Base-by-base conservation (phyloP, 2,888 invertebrate species). In the Eumerus sabulonum region DNA sequence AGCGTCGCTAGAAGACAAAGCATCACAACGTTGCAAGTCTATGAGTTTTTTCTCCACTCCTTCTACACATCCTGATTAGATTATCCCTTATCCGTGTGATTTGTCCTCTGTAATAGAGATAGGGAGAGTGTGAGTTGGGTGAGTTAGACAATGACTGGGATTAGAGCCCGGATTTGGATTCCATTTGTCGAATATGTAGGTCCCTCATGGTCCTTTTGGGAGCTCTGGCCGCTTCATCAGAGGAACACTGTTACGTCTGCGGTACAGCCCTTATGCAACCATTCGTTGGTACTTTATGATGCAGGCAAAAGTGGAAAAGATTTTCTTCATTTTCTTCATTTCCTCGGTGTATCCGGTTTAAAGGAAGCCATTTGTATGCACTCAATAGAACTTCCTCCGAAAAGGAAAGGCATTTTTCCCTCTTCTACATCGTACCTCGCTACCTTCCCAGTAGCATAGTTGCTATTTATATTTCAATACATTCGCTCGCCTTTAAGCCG, bases 361-460 rank as follows among this genome's bases (percentile, higher is more conserved):
- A 72, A 72, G 77, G 77, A 77, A 77, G 77, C 72, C 57, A 77
- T 77, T 77, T 77, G 77, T 77, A 77, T 77, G 77, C 77, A 72
- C 77, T 77, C 77, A 77, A 72, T 67, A 67, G 67, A 77, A 77
- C 77, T 72, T 77, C 72, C 67, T 51, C 51, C 14, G 9, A 67
- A 48, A 50, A 12, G 60, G 47, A 60, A 35, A 48, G 48, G 56
- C 47, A 35, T 57, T 44, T 13, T 47, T 48, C 3, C 36, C 54
- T 19, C 38, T 53, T 38, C 18, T 45, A 42, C 11, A n/a, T 40
- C 47, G 27, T n/a, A 11, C 19, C n/a, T 36, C 9, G 13, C 17
- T 48, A 13, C 14, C 35, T 14, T 11, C n/a, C 57, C 1, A 47
- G 27, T 60, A 27, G 36, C 67, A 27, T 51, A 7, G 36, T 13